Evolutionary conservation across 2,888 invertebrate genomes (phyloP).

Genomic region (Ormia ochracea): DNA sequence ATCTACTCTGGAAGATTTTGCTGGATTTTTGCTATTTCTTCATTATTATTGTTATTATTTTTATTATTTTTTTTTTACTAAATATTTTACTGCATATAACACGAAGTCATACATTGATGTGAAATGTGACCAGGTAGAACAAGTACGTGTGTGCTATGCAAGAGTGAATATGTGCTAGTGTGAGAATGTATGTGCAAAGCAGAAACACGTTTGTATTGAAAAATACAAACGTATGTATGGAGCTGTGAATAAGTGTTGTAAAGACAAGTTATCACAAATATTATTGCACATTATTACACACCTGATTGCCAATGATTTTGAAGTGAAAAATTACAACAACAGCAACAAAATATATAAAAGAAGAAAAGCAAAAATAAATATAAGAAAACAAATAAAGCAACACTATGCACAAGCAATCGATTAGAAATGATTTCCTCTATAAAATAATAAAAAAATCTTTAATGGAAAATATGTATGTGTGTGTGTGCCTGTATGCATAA

Average conservation of each 20-base stretch:
- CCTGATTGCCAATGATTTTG: slow-evolving; percentile 56
- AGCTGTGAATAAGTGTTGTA: not conserved
- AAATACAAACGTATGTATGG: not conserved
- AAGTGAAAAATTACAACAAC: slow-evolving; percentile 30
- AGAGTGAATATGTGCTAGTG: too few relatives aligned
- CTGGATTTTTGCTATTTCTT: slow-evolving; percentile 8
- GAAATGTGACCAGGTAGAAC: not conserved
- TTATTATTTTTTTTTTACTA: too few relatives aligned
- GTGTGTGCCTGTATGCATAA: too few relatives aligned
- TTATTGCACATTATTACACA: slow-evolving; percentile 54
- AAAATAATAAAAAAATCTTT: not conserved
- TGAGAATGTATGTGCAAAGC: not conserved
- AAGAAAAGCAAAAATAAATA: too few relatives aligned
- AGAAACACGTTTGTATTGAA: not conserved
- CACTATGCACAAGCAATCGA: slow-evolving; percentile 44
- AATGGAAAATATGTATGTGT: too few relatives aligned
- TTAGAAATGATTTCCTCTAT: slow-evolving; percentile 27
- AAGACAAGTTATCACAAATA: slow-evolving; percentile 48
- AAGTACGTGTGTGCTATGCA: not conserved
- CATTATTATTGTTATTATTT: not conserved
- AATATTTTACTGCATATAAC: slow-evolving; percentile 24
- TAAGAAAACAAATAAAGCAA: not conserved
- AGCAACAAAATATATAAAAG: too few relatives aligned
- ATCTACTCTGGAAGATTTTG: slow-evolving; percentile 18
- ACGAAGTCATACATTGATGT: not conserved